phyloP scores from a whole-genome alignment of 2,888 invertebrate species.

The Hedychridium roseum region DNA sequence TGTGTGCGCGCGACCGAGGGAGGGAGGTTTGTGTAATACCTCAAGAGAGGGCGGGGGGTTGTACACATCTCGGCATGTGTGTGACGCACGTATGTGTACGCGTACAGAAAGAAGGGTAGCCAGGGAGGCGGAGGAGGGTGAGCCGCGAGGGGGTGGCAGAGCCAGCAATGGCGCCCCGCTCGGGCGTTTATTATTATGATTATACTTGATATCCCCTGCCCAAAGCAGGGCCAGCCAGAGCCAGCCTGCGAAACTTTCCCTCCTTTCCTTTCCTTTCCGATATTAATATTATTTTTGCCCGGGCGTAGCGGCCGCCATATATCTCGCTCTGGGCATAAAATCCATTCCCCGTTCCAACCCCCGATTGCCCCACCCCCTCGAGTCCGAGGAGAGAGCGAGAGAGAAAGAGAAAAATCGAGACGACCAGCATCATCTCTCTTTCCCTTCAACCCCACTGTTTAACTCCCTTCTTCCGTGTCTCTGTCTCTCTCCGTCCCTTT shows the following conservation, averaged over 20 bases:
- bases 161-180: slow-evolving; percentile 60
- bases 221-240: slow-evolving; percentile 59
- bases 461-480: slow-evolving; percentile 14
- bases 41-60: slow-evolving; percentile 25
- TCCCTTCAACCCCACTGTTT: slow-evolving; percentile 22
- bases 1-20: neutral
- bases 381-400: slow-evolving; percentile 23
- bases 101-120: slow-evolving; percentile 12
- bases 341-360: slow-evolving; percentile 59
- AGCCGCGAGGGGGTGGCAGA: slow-evolving; percentile 41
- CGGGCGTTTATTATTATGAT: slow-evolving; percentile 63
- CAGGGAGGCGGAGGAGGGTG: slow-evolving; percentile 26
- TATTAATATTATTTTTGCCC: slow-evolving; percentile 64
- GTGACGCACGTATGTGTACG: slow-evolving; percentile 28
- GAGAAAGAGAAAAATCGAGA: slow-evolving; percentile 14
- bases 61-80: slow-evolving; percentile 29
- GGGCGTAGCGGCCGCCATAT: slow-evolving; percentile 64
- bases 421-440: slow-evolving; percentile 19
- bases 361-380: slow-evolving; percentile 38
- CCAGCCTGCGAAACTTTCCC: slow-evolving; percentile 62
- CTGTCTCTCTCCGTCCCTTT: slow-evolving; percentile 19
- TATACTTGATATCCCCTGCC: slow-evolving; percentile 63
- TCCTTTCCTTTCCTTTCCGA: slow-evolving; percentile 63
- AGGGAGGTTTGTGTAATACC: slow-evolving; percentile 39
- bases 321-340: slow-evolving; percentile 63